phyloP scores from a whole-genome alignment of 2,797 vertebrate genomes.

The Balearica regulorum region DNA sequence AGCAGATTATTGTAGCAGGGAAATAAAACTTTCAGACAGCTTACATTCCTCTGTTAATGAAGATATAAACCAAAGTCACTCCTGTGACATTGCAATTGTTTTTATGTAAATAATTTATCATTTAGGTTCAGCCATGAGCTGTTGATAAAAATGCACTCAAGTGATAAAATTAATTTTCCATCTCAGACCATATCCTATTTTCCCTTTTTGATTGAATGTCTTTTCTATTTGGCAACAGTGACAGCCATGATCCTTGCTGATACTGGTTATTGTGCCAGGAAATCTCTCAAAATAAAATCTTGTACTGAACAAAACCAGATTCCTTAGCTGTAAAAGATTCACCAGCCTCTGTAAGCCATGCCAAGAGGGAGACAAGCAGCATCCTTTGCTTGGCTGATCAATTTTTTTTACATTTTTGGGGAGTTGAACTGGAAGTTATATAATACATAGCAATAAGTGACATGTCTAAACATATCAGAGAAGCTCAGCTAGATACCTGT shows the following conservation, averaged over 20 bases:
- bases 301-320: not conserved
- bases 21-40: not conserved
- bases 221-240: not conserved
- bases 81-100: not conserved
- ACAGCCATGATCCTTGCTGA: not conserved
- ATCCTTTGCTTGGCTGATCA: not conserved
- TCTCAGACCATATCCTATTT: not conserved
- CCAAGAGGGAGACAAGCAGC: not conserved
- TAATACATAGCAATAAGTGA: not conserved
- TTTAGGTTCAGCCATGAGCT: not conserved
- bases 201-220: not conserved
- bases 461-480: not conserved
- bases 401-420: not conserved
- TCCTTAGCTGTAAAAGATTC: not conserved
- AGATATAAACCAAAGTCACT: slow-evolving; percentile 2
- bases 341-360: not conserved
- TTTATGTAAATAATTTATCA: not conserved
- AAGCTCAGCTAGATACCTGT: not conserved
- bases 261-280: not conserved
- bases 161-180: not conserved
- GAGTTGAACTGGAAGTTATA: not conserved
- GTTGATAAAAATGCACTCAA: not conserved
- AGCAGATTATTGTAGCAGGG: not conserved
- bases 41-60: not conserved
- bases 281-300: not conserved